These are phyloP conservation scores for Harpalus rufipes DNA, from an alignment of 2,888 invertebrate genomes.

Conservation along the genomic window DNA sequence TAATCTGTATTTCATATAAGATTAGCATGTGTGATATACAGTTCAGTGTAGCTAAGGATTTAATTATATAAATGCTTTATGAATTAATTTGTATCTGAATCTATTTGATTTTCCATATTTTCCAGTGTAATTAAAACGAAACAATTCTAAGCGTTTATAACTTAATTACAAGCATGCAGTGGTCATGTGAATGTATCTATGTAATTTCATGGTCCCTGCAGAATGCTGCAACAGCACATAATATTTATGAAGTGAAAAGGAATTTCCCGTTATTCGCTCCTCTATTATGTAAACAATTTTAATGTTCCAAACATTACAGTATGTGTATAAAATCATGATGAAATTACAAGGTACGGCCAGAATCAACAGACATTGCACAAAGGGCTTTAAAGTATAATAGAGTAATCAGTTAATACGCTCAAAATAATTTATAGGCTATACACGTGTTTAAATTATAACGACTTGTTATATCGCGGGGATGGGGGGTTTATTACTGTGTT, in stretches of 20 bases:
- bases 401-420: background rate
- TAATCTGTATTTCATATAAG: no score
- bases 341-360: background rate
- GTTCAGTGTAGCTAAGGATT: no score
- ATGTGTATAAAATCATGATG: background rate
- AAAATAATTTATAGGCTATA: background rate
- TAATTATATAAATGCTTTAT: background rate
- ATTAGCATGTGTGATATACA: no score
- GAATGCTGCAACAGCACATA: background rate
- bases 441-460: no score
- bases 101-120: background rate
- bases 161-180: background rate
- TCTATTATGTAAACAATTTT: conserved; percentile 7
- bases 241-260: conserved; percentile 2
- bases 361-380: background rate
- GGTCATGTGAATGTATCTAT: background rate
- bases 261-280: background rate
- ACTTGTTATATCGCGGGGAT: no score
- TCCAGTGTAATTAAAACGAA: background rate
- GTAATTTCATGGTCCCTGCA: background rate
- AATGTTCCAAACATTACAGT: background rate
- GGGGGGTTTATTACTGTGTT: no score
- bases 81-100: background rate
- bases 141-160: conserved; percentile 6
- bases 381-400: background rate